Evolutionary conservation across 1,140 invertebrate genomes (phyloP), one percentile per base, ranked within the genome.

Genomic region (Nymphalis io): DNA sequence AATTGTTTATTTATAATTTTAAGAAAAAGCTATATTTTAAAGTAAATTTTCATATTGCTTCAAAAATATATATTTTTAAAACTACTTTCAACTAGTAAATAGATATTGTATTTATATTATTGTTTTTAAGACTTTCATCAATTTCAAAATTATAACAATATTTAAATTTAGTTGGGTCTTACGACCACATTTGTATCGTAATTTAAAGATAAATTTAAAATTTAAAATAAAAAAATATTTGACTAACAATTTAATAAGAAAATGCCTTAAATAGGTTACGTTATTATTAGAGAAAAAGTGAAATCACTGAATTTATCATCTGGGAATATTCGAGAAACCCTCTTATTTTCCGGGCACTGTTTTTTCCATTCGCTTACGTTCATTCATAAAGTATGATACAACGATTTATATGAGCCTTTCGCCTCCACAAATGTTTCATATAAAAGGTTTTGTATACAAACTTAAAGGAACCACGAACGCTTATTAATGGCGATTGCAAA

Each of bases 321-420:
- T 39, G 23, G 33, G 46, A 53, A 53, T 53, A 63, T 63, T 53
- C 46, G 61, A 63, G 61, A 63, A 53, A 63, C 53, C 12, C 61
- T 63, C 46, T 53, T 38, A 53, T 63, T 53, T 63, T 63, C 13
- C 48, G 61, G 61, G 48, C 33, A 63, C 18, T 63, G 61, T 53
- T 53, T 63, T 63, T 63, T 63, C 61, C 61, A 46, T 46, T 39
- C 61, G 61, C 61, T 63, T 63, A 63, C 27, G 61, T 63, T 63
- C 48, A 53, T 63, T 33, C 61, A 63, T 63, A 63, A 63, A 53
- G 61, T 53, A 63, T 53, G 33, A 63, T 53, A 63, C 46, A 33
- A 33, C 46, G 46, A 51, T 51, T 51, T 51, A 51, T 51, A 51
- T 51, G 46, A 51, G 46, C 18, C 46, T 51, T n/a, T 51, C 46